Evolutionary conservation across 2,888 invertebrate species (phyloP), one percentile per base, ranked within the genome.

Genomic region (Drosophila antonietae): DNA sequence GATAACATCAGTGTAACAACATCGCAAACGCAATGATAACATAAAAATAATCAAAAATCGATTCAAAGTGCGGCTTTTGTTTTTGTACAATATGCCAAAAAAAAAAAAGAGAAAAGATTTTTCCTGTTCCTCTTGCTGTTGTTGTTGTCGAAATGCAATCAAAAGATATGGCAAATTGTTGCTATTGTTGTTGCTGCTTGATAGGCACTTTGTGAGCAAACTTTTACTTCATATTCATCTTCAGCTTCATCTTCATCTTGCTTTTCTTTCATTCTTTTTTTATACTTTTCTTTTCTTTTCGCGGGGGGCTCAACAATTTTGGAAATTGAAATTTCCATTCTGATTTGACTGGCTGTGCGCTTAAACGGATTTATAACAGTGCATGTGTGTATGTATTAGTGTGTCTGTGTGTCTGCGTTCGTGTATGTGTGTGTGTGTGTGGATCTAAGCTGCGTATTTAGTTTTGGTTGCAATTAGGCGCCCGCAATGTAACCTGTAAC

Each of bases 21-120:
- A 35, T 57, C 49, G 56, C 31, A 20, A 59, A 63, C 60, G 55
- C 64, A 83, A 82, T 89, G 88, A 83, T 89, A 89, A 89, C 80
- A 81, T 68, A 87, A 88, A 51, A 89, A 83, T 89, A 90, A 85
- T 89, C 89, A 89, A 90, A 85, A 90, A 89, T 89, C 89, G 89
- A 85, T 85, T 75, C 56, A 78, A 90, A 89, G 88, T 83, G 84
- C 72, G 87, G 71, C 88, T 80, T 80, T 86, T 74, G 77, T 76
- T 83, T 84, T 83, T 83, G 74, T 68, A 80, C 83, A 84, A 84
- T 88, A 88, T 90, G 90, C 71, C 80, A 44, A 51, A 35, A 51
- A 51, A 51, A 51, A 31, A 31, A 51, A 31, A 31, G n/a, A 7
- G 7, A 23, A 23, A 2, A 6, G 51, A 35, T 35, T 51, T 49